A percentile compares a stretch with the other conserved stretches of the same genome.
Conservation (phyloP, 2,797 vertebrate species). For the Orientallactaga sibirica region DNA sequence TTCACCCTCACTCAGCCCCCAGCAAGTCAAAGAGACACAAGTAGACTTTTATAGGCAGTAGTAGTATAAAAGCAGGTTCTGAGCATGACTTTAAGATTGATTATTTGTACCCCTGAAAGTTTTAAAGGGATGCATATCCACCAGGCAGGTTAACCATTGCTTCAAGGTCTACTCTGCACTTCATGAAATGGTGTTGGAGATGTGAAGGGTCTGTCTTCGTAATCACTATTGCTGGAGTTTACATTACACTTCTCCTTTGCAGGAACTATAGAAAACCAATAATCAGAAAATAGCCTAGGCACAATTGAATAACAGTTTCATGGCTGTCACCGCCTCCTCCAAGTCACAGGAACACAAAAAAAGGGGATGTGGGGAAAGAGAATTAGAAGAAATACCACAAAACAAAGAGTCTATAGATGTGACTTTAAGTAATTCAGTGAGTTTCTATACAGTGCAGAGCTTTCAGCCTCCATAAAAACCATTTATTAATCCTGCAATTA, state of each 20-base stretch:
- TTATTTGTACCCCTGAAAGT: conserved; percentile 69
- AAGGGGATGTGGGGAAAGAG: conserved; percentile 36
- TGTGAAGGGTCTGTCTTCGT: conserved; percentile 78
- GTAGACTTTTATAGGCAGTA: background rate
- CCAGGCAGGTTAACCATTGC: conserved; percentile 70
- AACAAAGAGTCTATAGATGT: conserved; percentile 57
- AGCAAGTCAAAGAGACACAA: conserved; percentile 12
- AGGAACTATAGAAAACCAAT: conserved; percentile 80
- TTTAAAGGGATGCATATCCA: conserved; percentile 61
- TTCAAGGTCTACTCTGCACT: conserved; percentile 63
- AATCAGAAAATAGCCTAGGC: conserved; percentile 83
- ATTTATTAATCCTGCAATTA: conserved; percentile 88
- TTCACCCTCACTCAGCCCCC: rapidly evolving
- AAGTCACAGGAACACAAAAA: conserved; percentile 52
- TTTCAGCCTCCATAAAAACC: conserved; percentile 85
- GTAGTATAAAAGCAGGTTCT: conserved; percentile 55
- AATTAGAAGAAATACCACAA: conserved; percentile 60
- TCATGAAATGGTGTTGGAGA: conserved; percentile 68
- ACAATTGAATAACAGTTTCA: conserved; percentile 70
- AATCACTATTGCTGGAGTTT: conserved; percentile 73
- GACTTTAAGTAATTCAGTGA: conserved; percentile 83
- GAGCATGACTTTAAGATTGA: conserved; percentile 62
- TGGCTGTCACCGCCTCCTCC: conserved; percentile 64
- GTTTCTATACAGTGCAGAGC: conserved; percentile 76
- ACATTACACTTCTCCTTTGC: conserved; percentile 76